A percentile compares a stretch with the other conserved stretches of the same genome.
Conservation (phyloP, 2,797 vertebrate genomes). For the Tadarida brasiliensis region DNA sequence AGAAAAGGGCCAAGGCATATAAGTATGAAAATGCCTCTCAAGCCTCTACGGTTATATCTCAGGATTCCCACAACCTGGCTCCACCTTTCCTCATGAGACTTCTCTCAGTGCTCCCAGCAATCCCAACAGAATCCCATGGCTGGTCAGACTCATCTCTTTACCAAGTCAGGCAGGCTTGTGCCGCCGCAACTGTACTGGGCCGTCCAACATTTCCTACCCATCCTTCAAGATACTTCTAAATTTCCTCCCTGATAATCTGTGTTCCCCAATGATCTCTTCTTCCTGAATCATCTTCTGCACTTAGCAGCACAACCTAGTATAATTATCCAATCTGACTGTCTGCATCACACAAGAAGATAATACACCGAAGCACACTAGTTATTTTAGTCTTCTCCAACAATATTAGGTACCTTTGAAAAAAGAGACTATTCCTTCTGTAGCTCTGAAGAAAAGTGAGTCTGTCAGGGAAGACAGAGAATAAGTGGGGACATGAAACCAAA, state of each 20-base stretch:
- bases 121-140: not conserved
- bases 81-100: not conserved
- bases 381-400: not conserved
- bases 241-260: not conserved
- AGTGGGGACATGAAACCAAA: not conserved
- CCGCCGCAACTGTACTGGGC: not conserved
- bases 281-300: not conserved
- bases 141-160: not conserved
- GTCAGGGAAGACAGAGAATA: not conserved
- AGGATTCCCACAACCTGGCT: not conserved
- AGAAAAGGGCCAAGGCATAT: not conserved
- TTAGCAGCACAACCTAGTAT: not conserved
- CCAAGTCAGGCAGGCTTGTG: not conserved
- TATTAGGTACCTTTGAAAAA: not conserved
- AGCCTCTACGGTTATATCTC: not conserved
- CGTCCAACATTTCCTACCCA: not conserved
- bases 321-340: not conserved
- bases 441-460: not conserved
- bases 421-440: conserved; percentile 4
- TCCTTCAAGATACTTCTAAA: not conserved
- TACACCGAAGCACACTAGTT: not conserved
- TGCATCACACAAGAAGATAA: not conserved
- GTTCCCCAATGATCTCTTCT: not conserved
- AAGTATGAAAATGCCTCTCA: not conserved
- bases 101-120: not conserved